phyloP scores from a whole-genome alignment of 1,140 invertebrate genomes.

The Drosophila pandora region DNA sequence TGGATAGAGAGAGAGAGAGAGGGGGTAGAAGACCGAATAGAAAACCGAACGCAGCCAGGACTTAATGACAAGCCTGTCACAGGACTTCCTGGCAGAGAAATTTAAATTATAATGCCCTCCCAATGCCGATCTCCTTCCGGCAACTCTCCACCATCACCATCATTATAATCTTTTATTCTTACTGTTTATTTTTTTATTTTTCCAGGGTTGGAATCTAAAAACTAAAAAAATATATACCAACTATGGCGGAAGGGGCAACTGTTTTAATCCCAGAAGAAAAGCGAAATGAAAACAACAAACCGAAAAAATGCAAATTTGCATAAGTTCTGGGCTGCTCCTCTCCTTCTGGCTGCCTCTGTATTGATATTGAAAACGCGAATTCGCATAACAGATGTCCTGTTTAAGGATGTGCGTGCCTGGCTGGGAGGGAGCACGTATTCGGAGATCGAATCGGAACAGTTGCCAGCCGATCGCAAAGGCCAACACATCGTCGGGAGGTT shows the following conservation, averaged over 20 bases:
- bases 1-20: neutral
- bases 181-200: slow-evolving; percentile 15
- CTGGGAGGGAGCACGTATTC: neutral
- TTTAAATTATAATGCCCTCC: slow-evolving; percentile 65
- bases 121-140: slow-evolving; percentile 32
- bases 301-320: slow-evolving; percentile 62
- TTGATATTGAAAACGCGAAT: slow-evolving; percentile 47
- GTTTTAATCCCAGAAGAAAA: slow-evolving; percentile 46
- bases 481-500: slow-evolving; percentile 1
- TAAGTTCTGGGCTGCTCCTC: slow-evolving; percentile 40
- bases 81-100: slow-evolving; percentile 42
- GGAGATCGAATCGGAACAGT: slow-evolving; percentile 3
- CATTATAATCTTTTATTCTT: slow-evolving; percentile 71
- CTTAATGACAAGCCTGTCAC: slow-evolving; percentile 63
- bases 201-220: slow-evolving; percentile 52
- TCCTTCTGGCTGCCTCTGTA: slow-evolving; percentile 26
- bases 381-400: slow-evolving; percentile 55
- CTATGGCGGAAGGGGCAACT: slow-evolving; percentile 8
- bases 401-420: slow-evolving; percentile 24
- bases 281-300: slow-evolving; percentile 43
- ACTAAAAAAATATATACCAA: neutral
- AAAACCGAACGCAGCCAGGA: neutral
- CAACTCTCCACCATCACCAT: slow-evolving; percentile 27
- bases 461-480: slow-evolving; percentile 10
- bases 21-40: neutral